phyloP scores from a whole-genome alignment of 2,113 vertebrate genomes.

The Tychaedon coryphoeus region DNA sequence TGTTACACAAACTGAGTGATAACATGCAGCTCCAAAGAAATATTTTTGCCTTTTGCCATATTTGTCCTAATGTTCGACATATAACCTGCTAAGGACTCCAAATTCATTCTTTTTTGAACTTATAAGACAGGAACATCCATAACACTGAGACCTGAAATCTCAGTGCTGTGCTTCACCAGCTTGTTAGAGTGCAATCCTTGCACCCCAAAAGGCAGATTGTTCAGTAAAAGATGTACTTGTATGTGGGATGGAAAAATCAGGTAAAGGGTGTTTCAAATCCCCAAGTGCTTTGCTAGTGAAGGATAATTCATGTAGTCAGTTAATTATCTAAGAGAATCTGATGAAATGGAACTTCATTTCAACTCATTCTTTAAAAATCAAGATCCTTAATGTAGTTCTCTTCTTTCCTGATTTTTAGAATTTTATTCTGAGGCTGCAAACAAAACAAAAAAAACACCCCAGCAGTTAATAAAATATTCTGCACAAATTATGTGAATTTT shows the following conservation, averaged over 20 bases:
- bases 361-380: neutral
- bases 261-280: neutral
- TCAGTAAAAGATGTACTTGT: neutral
- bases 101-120: neutral
- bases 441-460: neutral
- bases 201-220: neutral
- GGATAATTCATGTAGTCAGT: neutral
- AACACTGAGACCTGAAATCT: neutral
- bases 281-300: neutral
- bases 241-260: neutral
- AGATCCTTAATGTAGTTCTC: neutral
- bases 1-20: neutral
- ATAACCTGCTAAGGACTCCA: neutral
- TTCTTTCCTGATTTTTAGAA: neutral
- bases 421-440: conserved; percentile 3
- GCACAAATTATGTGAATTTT: conserved; percentile 58
- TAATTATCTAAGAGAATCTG: neutral
- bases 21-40: neutral
- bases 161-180: neutral
- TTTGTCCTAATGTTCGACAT: neutral
- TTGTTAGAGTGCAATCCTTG: neutral
- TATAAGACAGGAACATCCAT: neutral
- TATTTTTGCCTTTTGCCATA: neutral
- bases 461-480: conserved; percentile 34
- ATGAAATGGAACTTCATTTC: neutral